Evolutionary conservation across 1,140 invertebrate species (phyloP).

Genomic region (Spodoptera litura): DNA sequence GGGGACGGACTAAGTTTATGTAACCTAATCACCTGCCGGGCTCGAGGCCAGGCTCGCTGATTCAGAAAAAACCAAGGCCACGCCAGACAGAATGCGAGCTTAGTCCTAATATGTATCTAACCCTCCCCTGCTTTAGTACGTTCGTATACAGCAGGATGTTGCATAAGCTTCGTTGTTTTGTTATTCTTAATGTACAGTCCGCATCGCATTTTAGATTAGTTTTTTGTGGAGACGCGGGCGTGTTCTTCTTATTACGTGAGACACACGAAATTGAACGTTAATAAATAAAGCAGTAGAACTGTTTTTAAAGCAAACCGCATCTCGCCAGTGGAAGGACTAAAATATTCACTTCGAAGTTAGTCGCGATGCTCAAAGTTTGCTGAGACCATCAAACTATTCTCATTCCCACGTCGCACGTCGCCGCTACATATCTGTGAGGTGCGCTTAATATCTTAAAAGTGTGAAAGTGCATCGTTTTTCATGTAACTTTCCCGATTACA

Average conservation of each 20-base stretch:
- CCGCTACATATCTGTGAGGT: conserved; percentile 55
- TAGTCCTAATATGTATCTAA: conserved; percentile 76
- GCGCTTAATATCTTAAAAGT: conserved; percentile 58
- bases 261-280: conserved; percentile 68
- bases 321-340: conserved; percentile 51
- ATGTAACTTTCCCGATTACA: conserved; percentile 58
- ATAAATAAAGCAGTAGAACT: conserved; percentile 54
- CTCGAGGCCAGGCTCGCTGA: conserved; percentile 77
- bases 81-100: conserved; percentile 72
- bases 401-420: conserved; percentile 62
- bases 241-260: conserved; percentile 62
- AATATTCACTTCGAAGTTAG: conserved; percentile 63
- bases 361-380: conserved; percentile 57
- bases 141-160: conserved; percentile 80
- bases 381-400: conserved; percentile 63
- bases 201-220: conserved; percentile 82
- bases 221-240: conserved; percentile 70
- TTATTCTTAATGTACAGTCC: conserved; percentile 74
- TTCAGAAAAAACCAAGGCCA: conserved; percentile 82
- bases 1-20: conserved; percentile 84
- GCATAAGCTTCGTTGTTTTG: conserved; percentile 84
- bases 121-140: conserved; percentile 66
- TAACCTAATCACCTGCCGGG: conserved; percentile 85
- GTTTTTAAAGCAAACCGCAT: conserved; percentile 46
- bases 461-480: conserved; percentile 65